Percentiles rank a stretch among this genome's conserved stretches.
Conservation (phyloP, 2,797 vertebrate genomes). For the Enteromius trimaculatus region DNA sequence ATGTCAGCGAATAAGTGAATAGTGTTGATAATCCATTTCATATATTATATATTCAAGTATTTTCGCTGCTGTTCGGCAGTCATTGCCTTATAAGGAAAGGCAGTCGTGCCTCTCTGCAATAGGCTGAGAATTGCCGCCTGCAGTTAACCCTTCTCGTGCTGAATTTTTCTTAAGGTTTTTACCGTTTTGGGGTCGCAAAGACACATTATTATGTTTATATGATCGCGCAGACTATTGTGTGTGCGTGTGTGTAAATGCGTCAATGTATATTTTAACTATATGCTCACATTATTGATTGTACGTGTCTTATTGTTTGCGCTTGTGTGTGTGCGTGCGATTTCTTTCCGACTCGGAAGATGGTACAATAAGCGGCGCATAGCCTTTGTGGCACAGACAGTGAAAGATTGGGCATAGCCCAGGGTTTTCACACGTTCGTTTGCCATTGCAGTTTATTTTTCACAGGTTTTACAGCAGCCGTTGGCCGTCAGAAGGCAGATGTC, state of each 20-base stretch:
- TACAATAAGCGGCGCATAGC: background rate
- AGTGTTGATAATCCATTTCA: background rate
- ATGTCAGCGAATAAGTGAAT: background rate
- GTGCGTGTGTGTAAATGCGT: background rate
- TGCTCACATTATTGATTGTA: background rate
- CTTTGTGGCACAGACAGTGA: slow-evolving; percentile 7
- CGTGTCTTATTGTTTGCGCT: background rate
- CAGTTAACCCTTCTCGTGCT: slow-evolving; percentile 76
- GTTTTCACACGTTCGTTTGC: slow-evolving; percentile 39
- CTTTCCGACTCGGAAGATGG: background rate
- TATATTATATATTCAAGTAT: slow-evolving; percentile 51
- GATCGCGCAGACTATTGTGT: background rate
- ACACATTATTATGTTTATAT: background rate
- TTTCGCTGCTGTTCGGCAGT: slow-evolving; percentile 63
- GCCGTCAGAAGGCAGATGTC: slow-evolving; percentile 58
- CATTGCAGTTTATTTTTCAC: slow-evolving; percentile 46
- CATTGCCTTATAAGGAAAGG: slow-evolving; percentile 79
- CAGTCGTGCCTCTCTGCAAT: slow-evolving; percentile 75
- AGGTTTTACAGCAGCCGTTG: slow-evolving; percentile 66
- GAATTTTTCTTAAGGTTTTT: slow-evolving; percentile 72
- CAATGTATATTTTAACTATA: background rate
- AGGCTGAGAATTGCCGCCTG: slow-evolving; percentile 76
- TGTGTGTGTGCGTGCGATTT: background rate
- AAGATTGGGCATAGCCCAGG: slow-evolving; percentile 2
- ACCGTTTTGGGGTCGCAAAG: background rate